Evolutionary conservation across 2,797 vertebrate species (phyloP), one percentile per base, ranked within the genome.

Genomic region (Meriones psammophilus): DNA sequence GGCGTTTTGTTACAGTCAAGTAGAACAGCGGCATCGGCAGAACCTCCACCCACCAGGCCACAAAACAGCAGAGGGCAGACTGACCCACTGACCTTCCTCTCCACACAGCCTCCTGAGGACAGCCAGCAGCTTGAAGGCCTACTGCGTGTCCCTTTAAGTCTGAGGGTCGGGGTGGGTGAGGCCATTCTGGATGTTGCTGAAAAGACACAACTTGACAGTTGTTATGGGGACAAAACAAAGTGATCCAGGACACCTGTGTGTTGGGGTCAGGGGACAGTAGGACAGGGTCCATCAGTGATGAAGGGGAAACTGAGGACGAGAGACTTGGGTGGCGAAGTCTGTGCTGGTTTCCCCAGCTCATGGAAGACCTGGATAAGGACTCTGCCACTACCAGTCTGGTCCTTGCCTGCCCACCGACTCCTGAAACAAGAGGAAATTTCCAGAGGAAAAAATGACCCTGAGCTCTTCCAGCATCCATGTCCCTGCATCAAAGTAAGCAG

Each of bases 371-470:
- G 13, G 69, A 20, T 26, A 58, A 54, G 71, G 15, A 13, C 12
- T 20, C 54, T 0, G 46, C 2, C 42, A 9, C 9, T 4, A 1
- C n/a, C 28, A n/a, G 2, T 1, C 18, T 7, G 18, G 6, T 10
- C n/a, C n/a, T 62, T 20, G 33, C 58, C 88, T 46, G 66, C n/a
- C 66, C 14, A 14, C 14, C 0, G 0, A 54, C 28, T 80, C 33
- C 26, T 36, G 56, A 1, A 9, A 10, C 39, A 28, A 4, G 14
- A 26, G 24, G 39, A 14, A 26, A 71, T 50, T 90, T 78, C 54
- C 54, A 30, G 1, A 87, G 56, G 58, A 84, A 73, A 95, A 95
- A 87, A 96, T 26, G 58, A 92, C 91, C 94, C 88, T 36, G 58
- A 33, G 73, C 92, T 86, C 87, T 94, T 36, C 66, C 66, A 15